A percentile compares a stretch with the other conserved stretches of the same genome.
Conservation (phyloP, 2,888 invertebrate genomes). For the Trissolcus japonicus region DNA sequence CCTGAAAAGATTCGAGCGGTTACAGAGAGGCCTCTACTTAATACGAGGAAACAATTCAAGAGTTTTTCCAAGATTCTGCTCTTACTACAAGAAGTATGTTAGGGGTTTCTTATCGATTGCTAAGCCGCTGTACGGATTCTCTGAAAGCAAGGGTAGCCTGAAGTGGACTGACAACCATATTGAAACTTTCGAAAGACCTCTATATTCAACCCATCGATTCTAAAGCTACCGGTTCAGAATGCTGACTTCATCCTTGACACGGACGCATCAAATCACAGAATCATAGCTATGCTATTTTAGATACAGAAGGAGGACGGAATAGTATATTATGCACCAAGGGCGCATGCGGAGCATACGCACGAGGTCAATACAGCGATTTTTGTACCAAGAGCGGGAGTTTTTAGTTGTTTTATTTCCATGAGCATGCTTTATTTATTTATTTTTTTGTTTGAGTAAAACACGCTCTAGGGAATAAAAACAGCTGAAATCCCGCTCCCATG, state of each 20-base stretch:
- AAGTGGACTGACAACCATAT: neutral
- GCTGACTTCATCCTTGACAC: neutral
- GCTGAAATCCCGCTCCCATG: no score
- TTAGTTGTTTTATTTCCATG: no score
- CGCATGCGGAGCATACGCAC: no score
- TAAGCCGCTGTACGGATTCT: neutral
- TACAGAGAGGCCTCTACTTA: neutral
- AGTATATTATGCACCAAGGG: no score
- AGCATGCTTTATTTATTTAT: no score
- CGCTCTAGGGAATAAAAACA: no score
- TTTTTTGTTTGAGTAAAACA: no score
- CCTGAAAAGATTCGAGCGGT: neutral
- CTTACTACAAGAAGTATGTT: slow-evolving; percentile 43
- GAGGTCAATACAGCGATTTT: no score
- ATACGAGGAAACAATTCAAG: slow-evolving; percentile 4
- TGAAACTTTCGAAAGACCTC: neutral
- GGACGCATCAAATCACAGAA: slow-evolving; percentile 1
- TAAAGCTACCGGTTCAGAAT: neutral
- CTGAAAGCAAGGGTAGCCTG: neutral
- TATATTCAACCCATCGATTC: neutral
- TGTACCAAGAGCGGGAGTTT: neutral
- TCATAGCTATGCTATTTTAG: neutral
- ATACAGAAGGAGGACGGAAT: neutral
- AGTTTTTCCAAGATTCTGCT: slow-evolving; percentile 45
- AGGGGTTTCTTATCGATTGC: neutral